phyloP scores from a whole-genome alignment of 2,888 invertebrate species.

The Eilema caniola region DNA sequence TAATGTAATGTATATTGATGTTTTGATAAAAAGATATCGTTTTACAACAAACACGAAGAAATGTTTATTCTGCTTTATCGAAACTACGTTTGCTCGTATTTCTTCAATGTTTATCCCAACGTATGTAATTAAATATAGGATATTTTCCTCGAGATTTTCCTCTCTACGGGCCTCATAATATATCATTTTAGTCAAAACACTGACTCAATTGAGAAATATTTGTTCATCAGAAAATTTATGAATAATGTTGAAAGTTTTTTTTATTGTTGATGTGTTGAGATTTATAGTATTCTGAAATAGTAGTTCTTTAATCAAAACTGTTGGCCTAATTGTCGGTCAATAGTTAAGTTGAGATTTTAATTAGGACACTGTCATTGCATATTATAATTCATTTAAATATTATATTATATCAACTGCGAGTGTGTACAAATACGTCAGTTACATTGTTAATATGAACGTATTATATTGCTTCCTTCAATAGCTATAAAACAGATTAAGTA shows the following conservation, averaged over 20 bases:
- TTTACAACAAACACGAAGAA: slow-evolving; percentile 3
- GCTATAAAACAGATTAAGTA: background rate
- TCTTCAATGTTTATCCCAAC: background rate
- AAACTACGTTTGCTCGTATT: slow-evolving; percentile 3
- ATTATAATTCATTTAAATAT: too few relatives aligned
- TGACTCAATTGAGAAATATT: background rate
- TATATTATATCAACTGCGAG: background rate
- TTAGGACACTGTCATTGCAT: too few relatives aligned
- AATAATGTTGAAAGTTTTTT: background rate
- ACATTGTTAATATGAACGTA: background rate
- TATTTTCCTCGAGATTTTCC: slow-evolving; percentile 5
- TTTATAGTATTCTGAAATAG: background rate
- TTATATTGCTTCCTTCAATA: background rate
- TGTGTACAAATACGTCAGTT: background rate
- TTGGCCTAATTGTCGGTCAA: too few relatives aligned
- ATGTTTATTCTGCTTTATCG: background rate
- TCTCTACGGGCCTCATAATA: background rate
- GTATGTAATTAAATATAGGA: slow-evolving; percentile 5
- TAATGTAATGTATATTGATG: background rate
- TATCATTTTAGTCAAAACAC: slow-evolving; percentile 5
- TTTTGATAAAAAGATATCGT: slow-evolving; percentile 1
- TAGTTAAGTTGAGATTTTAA: too few relatives aligned
- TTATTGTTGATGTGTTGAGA: background rate
- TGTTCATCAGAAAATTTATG: background rate
- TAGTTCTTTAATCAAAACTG: background rate